Base-by-base conservation (phyloP, 2,113 vertebrate genomes). In the Emberiza fucata region DNA sequence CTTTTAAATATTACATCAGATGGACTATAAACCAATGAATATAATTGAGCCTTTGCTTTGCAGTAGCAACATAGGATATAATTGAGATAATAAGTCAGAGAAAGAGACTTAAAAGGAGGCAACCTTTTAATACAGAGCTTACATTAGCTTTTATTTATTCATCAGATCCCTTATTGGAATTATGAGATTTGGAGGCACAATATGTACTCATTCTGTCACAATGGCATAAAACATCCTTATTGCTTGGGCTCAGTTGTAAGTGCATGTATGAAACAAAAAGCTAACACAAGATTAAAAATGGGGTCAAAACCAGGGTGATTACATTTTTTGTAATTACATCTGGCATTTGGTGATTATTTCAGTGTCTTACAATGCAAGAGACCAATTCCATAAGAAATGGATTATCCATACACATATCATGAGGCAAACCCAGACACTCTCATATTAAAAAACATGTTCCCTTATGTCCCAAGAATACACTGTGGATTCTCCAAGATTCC, bases 321-420 rank as follows among this genome's bases (percentile, higher is more conserved):
- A 94, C 22, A 37, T 73, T 88, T 97, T 95, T 87, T 86, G 78
- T 91, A n/a, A n/a, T n/a, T 71, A 90, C 88, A 86, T 94, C 89
- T 96, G 95, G 60, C 78, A 57, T 76, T 84, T 10, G 17, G 37
- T 90, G 94, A 92, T 97, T 94, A 92, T 81, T 92, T 94, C 54
- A 45, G 25, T 64, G 71, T 81, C 93, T 93, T 91, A 85, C 81
- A 81, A 72, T 48, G 51, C 60, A 84, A 90, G 64, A 9, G 14
- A 47, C 54, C 85, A 50, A 6, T 73, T 93, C 86, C 64, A 21
- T 81, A 91, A 90, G 89, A 96, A 96, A 91, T 86, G 48, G 91
- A 94, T 96, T 94, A 96, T 92, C 78, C 56, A 59, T 44, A 76
- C 78, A 78, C 1, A 1, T 40, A 53, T 56, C 70, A 82, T 33